A percentile compares a stretch with the other conserved stretches of the same genome.
These are phyloP conservation scores for Labrus mixtus DNA, from an alignment of 2,113 vertebrate species.

Conservation along the genomic window DNA sequence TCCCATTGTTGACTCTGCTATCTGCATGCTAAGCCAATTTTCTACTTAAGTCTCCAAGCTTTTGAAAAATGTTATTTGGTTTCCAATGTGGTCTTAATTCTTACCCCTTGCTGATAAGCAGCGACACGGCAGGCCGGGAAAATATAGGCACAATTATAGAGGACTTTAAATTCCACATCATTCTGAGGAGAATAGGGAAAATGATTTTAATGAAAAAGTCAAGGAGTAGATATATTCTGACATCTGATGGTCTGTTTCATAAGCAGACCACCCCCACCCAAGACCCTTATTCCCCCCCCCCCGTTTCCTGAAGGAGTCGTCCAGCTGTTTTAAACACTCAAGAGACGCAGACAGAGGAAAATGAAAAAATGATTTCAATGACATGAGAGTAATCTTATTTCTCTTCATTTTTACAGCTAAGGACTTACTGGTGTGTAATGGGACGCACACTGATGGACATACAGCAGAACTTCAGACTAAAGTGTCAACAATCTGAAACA, in stretches of 20 bases:
- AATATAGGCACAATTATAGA: conserved; percentile 82
- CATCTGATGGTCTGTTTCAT: conserved; percentile 48
- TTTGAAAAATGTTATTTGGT: conserved; percentile 87
- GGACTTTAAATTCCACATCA: conserved; percentile 79
- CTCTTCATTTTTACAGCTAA: no score
- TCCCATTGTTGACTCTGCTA: conserved; percentile 88
- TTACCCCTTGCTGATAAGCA: conserved; percentile 81
- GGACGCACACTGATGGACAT: no score
- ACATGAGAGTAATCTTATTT: no score
- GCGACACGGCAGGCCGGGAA: conserved; percentile 56
- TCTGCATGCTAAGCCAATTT: conserved; percentile 94
- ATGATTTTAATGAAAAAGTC: conserved; percentile 59
- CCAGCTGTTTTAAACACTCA: neutral
- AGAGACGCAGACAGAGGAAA: no score
- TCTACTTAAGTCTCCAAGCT: conserved; percentile 89
- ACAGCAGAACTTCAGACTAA: no score
- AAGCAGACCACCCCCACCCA: neutral
- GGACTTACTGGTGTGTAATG: no score
- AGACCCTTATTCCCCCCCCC: neutral
- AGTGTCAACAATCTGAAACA: no score
- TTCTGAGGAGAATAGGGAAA: conserved; percentile 53
- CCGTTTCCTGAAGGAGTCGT: neutral
- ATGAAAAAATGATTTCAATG: no score
- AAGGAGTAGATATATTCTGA: conserved; percentile 39
- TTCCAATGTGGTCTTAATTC: conserved; percentile 87